These are phyloP conservation scores for Lochmaea crataegi DNA, from an alignment of 2,888 invertebrate species.

Conservation along the genomic window DNA sequence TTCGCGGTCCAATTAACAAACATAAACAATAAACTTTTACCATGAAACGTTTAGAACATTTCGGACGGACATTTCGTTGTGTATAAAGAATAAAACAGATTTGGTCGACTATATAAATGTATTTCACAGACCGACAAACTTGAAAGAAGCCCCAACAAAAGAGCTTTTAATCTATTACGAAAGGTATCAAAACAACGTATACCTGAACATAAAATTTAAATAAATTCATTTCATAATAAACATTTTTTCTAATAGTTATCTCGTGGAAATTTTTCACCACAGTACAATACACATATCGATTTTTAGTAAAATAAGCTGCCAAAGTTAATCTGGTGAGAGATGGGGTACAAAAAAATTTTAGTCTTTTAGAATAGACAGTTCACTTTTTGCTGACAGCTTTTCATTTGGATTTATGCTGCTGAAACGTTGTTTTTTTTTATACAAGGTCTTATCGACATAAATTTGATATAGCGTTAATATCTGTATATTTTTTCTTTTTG, in stretches of 20 bases:
- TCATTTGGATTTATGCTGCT: background rate
- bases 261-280: too few species aligned
- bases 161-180: constrained; percentile 20
- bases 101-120: constrained; percentile 33
- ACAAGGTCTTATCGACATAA: background rate
- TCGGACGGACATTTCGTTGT: background rate
- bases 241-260: too few species aligned
- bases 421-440: background rate
- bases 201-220: background rate
- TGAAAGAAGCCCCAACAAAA: constrained; percentile 26
- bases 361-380: background rate
- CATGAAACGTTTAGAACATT: constrained; percentile 26
- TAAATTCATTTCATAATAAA: background rate
- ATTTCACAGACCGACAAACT: constrained; percentile 25
- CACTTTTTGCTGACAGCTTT: background rate
- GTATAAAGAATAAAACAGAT: constrained; percentile 23
- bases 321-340: background rate
- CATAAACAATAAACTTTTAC: constrained; percentile 20
- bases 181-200: constrained; percentile 24
- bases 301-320: too few species aligned
- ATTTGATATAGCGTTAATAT: too few species aligned
- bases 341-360: too few species aligned
- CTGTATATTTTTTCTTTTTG: too few species aligned
- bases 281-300: too few species aligned
- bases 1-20: constrained; percentile 26